Evolutionary conservation across 2,888 invertebrate species (phyloP).

Genomic region (Pterobdella sp.): DNA sequence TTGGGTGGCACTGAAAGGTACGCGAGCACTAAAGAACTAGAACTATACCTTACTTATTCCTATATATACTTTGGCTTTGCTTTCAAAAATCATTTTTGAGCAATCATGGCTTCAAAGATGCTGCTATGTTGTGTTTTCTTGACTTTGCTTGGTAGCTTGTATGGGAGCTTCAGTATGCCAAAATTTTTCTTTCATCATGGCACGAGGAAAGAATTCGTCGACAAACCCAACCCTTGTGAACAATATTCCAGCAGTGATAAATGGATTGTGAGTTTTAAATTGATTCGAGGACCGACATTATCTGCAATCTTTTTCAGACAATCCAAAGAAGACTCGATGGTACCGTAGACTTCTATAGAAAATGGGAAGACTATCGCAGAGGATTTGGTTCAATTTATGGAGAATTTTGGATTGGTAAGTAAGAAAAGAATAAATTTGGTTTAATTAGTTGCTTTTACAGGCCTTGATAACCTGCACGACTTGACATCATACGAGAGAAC

Average conservation of each 20-base stretch:
- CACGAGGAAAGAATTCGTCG: background rate
- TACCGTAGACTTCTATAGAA: background rate
- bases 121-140: no score
- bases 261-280: background rate
- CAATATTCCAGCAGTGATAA: background rate
- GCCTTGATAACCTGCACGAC: background rate
- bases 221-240: background rate
- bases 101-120: no score
- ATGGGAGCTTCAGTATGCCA: no score
- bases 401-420: constrained; percentile 15
- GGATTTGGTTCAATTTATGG: background rate
- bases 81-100: no score
- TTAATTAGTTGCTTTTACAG: constrained; percentile 1
- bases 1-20: no score
- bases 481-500: background rate
- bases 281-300: no score
- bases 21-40: no score
- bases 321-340: constrained; percentile 8
- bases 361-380: background rate
- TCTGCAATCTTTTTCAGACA: no score
- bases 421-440: background rate
- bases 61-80: no score
- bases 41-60: no score
- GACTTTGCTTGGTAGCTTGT: no score
- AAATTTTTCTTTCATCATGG: no score